These are phyloP conservation scores for Meriones unguiculatus DNA, from an alignment of 2,113 vertebrate species.

Conservation along the genomic window DNA sequence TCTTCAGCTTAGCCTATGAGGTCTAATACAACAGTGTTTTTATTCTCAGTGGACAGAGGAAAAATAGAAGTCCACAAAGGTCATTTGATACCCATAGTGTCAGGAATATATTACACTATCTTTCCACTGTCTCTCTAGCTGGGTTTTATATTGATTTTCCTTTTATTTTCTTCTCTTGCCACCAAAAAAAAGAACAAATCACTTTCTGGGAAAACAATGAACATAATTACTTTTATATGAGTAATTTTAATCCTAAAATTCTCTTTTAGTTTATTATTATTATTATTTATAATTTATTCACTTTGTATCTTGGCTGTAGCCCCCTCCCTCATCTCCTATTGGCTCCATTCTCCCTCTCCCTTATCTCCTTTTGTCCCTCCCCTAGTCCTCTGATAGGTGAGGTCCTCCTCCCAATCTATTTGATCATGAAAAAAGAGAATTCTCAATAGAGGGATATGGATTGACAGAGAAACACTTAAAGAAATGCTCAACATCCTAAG, in stretches of 20 bases:
- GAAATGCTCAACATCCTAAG: too few relatives aligned
- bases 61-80: neutral
- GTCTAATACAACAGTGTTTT: neutral
- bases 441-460: too few relatives aligned
- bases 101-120: neutral
- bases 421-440: too few relatives aligned
- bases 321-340: too few relatives aligned
- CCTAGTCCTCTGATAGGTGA: too few relatives aligned
- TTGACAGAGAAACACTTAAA: too few relatives aligned
- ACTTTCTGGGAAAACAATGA: neutral
- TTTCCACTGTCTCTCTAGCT: neutral
- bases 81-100: rapidly evolving
- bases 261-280: neutral
- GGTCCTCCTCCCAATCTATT: too few relatives aligned
- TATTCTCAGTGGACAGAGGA: neutral
- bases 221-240: neutral
- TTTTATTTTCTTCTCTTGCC: neutral
- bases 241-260: neutral
- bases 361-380: too few relatives aligned
- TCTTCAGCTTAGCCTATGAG: neutral
- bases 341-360: too few relatives aligned
- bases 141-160: neutral
- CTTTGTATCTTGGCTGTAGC: too few relatives aligned
- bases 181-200: neutral
- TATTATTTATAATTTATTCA: too few relatives aligned